These are phyloP conservation scores for Tokudaia tokunoshimensis DNA, from an alignment of 2,797 vertebrate species.

Conservation along the genomic window DNA sequence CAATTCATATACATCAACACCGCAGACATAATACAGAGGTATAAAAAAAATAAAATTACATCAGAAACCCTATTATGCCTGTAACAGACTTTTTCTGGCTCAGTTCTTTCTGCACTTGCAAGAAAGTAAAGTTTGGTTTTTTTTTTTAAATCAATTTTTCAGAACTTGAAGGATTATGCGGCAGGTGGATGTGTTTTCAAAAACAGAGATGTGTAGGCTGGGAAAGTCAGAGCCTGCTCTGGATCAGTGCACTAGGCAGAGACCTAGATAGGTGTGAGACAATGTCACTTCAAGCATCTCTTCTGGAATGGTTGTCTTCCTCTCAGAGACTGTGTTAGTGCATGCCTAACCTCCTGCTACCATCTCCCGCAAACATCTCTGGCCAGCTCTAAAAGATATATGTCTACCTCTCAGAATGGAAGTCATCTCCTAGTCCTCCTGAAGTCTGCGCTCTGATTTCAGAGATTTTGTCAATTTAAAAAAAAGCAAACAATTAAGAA, in stretches of 20 bases:
- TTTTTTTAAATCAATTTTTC: not conserved
- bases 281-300: not conserved
- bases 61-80: constrained; percentile 1
- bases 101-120: constrained; percentile 12
- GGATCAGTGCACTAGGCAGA: not conserved
- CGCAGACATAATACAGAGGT: not conserved
- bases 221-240: not conserved
- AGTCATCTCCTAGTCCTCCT: not conserved
- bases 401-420: not conserved
- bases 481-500: constrained; percentile 41
- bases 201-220: not conserved
- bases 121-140: constrained; percentile 2
- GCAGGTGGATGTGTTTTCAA: constrained; percentile 16
- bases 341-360: not conserved
- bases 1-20: constrained; percentile 57
- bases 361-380: not conserved
- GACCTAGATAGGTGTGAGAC: not conserved
- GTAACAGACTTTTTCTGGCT: constrained; percentile 47
- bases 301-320: not conserved
- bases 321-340: not conserved
- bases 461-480: constrained; percentile 36
- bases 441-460: not conserved
- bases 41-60: constrained; percentile 65
- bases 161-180: constrained; percentile 24
- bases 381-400: not conserved